Percentiles rank a stretch among this genome's conserved stretches.
Evolutionary conservation across 1,140 invertebrate species (phyloP).

Genomic region (Sinella curviseta): DNA sequence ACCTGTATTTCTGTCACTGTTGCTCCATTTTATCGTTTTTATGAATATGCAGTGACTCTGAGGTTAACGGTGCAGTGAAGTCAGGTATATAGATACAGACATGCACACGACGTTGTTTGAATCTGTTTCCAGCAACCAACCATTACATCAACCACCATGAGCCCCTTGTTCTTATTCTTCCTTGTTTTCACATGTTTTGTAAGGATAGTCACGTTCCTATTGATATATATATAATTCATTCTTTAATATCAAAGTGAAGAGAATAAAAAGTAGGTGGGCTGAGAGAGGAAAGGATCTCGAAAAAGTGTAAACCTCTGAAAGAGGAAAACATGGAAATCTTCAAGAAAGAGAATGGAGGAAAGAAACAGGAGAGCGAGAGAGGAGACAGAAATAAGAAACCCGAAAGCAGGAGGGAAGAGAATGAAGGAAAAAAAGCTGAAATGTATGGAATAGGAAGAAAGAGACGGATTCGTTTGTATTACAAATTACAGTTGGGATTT

Average conservation of each 20-base stretch:
- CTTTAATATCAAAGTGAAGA: constrained; percentile 9
- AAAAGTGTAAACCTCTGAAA: no score
- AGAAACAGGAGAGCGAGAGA: neutral
- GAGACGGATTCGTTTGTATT: constrained; percentile 26
- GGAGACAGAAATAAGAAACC: neutral
- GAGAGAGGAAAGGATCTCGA: neutral
- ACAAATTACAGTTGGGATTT: constrained; percentile 23
- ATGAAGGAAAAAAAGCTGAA: neutral
- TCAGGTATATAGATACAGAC: no score
- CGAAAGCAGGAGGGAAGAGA: neutral
- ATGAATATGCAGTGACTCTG: no score
- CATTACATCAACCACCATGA: neutral
- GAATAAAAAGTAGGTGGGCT: neutral
- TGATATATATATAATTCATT: constrained; percentile 25
- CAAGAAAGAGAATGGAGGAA: neutral
- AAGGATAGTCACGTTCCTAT: constrained; percentile 2
- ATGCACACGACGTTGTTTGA: neutral
- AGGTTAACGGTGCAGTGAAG: no score
- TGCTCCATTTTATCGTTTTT: no score
- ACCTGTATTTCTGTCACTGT: no score
- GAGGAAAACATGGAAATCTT: no score
- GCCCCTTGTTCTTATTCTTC: neutral
- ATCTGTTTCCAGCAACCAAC: neutral
- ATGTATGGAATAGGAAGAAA: neutral
- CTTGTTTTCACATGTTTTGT: neutral